Evolutionary conservation across 2,113 vertebrate genomes (phyloP), one percentile per base, ranked within the genome.

Genomic region (Todiramphus saurophagus): DNA sequence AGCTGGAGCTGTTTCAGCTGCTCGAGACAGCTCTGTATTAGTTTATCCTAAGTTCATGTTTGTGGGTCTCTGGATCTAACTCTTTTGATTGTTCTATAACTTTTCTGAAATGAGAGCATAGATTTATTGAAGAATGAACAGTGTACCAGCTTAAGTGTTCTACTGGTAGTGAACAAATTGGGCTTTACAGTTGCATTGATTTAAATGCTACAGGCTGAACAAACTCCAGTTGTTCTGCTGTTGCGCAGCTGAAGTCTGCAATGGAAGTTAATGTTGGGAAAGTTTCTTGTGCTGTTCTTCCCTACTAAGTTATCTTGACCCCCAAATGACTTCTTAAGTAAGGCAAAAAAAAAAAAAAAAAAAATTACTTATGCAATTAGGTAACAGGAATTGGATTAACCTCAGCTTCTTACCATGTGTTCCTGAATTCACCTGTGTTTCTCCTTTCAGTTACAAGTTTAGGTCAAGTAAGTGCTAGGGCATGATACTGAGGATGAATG

Each of bases 1-100:
- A 89, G 67, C 91, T 96, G 96, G 96, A 96, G 73, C 89, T 0
- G 5, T 89, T 93, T 94, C 95, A 95, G 89, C 81, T 89, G 55
- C 84, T 82, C 0, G 1, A 91, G 81, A 89, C 81, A 79, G 93
- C 77, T 82, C 74, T 76, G 30, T 79, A 23, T 94, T 94, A 87
- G 60, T 85, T 96, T 94, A 93, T 94, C 74, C 74, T 10, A 39
- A 79, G 91, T 94, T 96, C 58, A 76, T 79, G 83, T 94, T 94
- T 95, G 59, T 1, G 10, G 46, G 63, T 93, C 70, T 87, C 76
- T 90, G 92, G 66, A 82, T 94, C 60, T 86, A 83, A 56, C 46
- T 88, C 50, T 87, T 90, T 25, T 70, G 50, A 37, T 94, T 75
- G 63, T 86, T 96, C 82, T 92, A 1, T 89, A 84, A 93, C 81